A percentile compares a stretch with the other conserved stretches of the same genome.
phyloP scores from a whole-genome alignment of 2,797 vertebrate genomes.

The Sebastes taczanowskii region DNA sequence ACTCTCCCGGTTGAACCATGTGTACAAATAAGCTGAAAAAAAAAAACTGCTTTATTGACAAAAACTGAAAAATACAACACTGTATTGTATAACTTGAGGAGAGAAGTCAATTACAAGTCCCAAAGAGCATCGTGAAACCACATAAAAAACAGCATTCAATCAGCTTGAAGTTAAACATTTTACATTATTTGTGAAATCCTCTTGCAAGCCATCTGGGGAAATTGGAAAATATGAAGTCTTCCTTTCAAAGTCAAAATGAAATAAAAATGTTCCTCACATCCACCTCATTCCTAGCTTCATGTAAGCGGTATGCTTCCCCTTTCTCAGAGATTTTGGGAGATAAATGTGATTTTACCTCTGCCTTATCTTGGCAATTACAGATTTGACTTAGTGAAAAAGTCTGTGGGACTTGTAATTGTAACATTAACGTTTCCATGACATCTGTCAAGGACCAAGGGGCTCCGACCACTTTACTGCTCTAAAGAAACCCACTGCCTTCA shows the following conservation, averaged over 20 bases:
- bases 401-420: neutral
- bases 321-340: neutral
- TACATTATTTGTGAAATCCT: neutral
- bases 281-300: neutral
- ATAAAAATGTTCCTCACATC: neutral
- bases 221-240: neutral
- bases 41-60: neutral
- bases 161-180: neutral
- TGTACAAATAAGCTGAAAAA: neutral
- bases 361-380: neutral
- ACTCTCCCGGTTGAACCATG: neutral
- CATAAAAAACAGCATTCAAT: neutral
- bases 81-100: neutral
- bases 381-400: neutral
- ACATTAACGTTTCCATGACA: neutral
- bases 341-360: neutral
- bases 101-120: neutral
- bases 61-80: neutral
- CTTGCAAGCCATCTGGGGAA: neutral
- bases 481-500: slow-evolving; percentile 13
- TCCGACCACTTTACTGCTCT: slow-evolving; percentile 5
- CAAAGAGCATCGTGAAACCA: neutral
- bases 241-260: neutral
- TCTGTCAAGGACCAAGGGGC: neutral
- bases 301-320: neutral